A percentile compares a stretch with the other conserved stretches of the same genome.
These are phyloP conservation scores for Schizopygopsis malacanthus DNA, from an alignment of 2,797 vertebrate genomes.

Conservation along the genomic window DNA sequence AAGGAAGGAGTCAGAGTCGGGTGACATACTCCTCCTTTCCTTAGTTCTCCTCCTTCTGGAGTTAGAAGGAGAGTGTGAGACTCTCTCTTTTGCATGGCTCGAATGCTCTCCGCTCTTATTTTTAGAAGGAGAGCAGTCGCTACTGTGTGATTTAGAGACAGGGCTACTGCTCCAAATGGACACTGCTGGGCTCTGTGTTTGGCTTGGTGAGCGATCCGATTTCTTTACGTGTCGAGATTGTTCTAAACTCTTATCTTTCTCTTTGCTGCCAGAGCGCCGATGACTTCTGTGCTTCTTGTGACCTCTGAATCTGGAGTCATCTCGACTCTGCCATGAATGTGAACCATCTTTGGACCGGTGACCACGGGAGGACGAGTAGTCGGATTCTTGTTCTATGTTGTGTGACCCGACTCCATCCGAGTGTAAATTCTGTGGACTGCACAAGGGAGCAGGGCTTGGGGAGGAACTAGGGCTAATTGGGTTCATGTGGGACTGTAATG, in stretches of 20 bases:
- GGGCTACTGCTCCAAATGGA: background rate
- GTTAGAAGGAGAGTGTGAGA: background rate
- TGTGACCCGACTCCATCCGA: conserved; percentile 53
- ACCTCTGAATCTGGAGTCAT: background rate
- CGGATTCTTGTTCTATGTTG: conserved; percentile 48
- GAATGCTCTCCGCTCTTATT: background rate
- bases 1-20: background rate
- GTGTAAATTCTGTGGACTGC: conserved; percentile 75
- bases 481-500: background rate
- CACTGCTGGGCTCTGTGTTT: background rate
- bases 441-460: conserved; percentile 77
- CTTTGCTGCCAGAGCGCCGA: background rate
- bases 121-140: background rate
- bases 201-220: background rate
- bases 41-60: conserved; percentile 64
- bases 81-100: background rate
- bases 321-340: background rate
- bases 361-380: background rate
- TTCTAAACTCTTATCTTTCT: background rate
- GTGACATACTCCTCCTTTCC: conserved; percentile 66
- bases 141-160: background rate
- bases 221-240: background rate
- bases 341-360: background rate
- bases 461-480: conserved; percentile 1
- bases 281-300: background rate